A percentile compares a stretch with the other conserved stretches of the same genome.
Conservation (phyloP, 2,888 invertebrate genomes). For the Tanytarsus gracilentus region DNA sequence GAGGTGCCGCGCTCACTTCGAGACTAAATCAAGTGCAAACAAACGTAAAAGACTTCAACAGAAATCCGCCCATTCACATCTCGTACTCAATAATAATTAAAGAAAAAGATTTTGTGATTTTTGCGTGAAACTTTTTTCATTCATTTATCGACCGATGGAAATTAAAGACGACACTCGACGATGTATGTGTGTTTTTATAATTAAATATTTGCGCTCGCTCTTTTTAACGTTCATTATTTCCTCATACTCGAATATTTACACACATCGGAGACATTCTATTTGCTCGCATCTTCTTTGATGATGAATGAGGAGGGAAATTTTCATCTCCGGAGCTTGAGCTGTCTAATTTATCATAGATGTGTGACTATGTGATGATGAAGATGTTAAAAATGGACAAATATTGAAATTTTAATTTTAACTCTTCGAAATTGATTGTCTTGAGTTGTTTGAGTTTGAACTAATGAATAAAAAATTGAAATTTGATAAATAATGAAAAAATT, state of each 20-base stretch:
- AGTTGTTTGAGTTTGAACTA: too few relatives aligned
- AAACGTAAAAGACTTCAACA: too few relatives aligned
- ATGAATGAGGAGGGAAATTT: not conserved
- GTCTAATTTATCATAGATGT: slow-evolving; percentile 1
- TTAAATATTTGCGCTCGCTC: slow-evolving; percentile 23
- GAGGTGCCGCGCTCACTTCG: too few relatives aligned
- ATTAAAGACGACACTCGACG: not conserved
- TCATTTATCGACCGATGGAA: too few relatives aligned
- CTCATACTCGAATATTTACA: slow-evolving; percentile 6
- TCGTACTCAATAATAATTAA: slow-evolving; percentile 9
- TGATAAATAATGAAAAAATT: too few relatives aligned
- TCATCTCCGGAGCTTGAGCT: not conserved
- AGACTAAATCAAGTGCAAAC: too few relatives aligned
- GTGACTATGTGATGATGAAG: too few relatives aligned
- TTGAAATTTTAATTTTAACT: slow-evolving; percentile 14
- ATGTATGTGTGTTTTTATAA: not conserved
- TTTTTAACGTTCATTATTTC: not conserved
- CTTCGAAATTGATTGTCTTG: too few relatives aligned
- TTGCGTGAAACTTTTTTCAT: slow-evolving; percentile 16
- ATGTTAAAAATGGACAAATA: slow-evolving; percentile 26
- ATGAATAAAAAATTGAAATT: too few relatives aligned
- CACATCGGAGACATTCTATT: slow-evolving; percentile 13
- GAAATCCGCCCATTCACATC: slow-evolving; percentile 6
- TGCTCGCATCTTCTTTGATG: not conserved
- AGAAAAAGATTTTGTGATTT: slow-evolving; percentile 12